Evolutionary conservation across 2,113 vertebrate genomes (phyloP), one percentile per base, ranked within the genome.

Genomic region (Epinephelus cyanopodus): DNA sequence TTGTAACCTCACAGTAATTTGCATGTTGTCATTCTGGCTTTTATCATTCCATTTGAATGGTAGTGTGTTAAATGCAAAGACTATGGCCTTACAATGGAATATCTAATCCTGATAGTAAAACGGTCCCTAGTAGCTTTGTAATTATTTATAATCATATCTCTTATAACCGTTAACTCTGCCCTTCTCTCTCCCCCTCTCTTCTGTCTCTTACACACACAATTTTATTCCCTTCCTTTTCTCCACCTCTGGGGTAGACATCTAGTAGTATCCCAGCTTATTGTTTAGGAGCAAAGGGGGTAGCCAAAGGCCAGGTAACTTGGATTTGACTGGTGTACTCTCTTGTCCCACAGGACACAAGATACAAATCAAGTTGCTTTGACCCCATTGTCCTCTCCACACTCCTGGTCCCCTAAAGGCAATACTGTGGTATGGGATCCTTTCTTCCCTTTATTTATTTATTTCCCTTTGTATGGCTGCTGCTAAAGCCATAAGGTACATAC

Each of bases 351-450:
- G 94, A 94, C 85, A 78, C 27, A 76, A 91, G 92, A 95, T 94
- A 94, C 93, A 95, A 95, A 95, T 95, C 93, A 94, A 94, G 92
- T 87, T 89, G 87, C 91, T 94, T 91, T 95, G 95, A 95, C 95
- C 94, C 90, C 90, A 90, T 91, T 93, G 93, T 95, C 94, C 93
- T 94, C 86, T 91, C 84, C 89, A 89, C 90, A 92, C 91, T 92
- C 87, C 78, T 77, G 29, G 88, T 87, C 83, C 93, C 93, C 95
- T 90, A 75, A 92, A 94, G 93, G 93, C 91, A 86, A 82, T 84
- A 77, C 83, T 74, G 74, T 77, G 71, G 90, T 92, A 90, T 88
- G 89, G 88, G 82, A 92, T 92, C 91, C 87, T 90, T 90, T 93
- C 88, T 84, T 87, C 76, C 78, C 69, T 89, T 91, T 95, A 90